phyloP scores from a whole-genome alignment of 2,888 invertebrate species.

The Pasiphila rectangulata region DNA sequence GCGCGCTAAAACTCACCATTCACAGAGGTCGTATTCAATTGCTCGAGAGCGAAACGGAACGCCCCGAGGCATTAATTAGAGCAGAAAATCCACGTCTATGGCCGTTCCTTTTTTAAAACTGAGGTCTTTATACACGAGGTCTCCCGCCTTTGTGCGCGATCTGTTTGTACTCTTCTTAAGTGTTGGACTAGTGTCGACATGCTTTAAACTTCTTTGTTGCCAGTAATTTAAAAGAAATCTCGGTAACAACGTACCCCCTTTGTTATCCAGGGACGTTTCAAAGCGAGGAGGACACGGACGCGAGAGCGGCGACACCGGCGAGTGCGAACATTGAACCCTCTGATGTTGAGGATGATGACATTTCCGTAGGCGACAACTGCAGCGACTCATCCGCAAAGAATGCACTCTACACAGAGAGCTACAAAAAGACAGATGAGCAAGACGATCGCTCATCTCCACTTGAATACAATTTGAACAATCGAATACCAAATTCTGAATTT shows the following conservation, averaged over 20 bases:
- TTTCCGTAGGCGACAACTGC: slow-evolving; percentile 71
- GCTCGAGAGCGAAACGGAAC: slow-evolving; percentile 72
- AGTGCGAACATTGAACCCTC: slow-evolving; percentile 58
- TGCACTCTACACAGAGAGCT: slow-evolving; percentile 33
- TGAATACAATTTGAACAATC: slow-evolving; percentile 53
- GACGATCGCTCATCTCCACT: slow-evolving; percentile 52
- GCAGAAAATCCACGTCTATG: slow-evolving; percentile 72
- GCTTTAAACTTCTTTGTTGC: slow-evolving; percentile 52
- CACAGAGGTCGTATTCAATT: slow-evolving; percentile 70
- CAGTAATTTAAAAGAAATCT: slow-evolving; percentile 39
- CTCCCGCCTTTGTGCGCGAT: slow-evolving; percentile 61
- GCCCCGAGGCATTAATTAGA: slow-evolving; percentile 81
- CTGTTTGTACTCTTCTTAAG: slow-evolving; percentile 59
- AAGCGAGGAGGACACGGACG: slow-evolving; percentile 49
- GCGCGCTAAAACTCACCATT: slow-evolving; percentile 73
- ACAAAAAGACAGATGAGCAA: slow-evolving; percentile 51
- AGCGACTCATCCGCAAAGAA: slow-evolving; percentile 61
- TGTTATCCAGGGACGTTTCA: slow-evolving; percentile 47
- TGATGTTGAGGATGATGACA: slow-evolving; percentile 62
- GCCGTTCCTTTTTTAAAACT: slow-evolving; percentile 74
- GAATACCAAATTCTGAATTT: slow-evolving; percentile 56
- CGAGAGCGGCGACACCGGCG: slow-evolving; percentile 44
- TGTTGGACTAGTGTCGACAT: slow-evolving; percentile 63
- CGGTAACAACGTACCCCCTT: slow-evolving; percentile 28
- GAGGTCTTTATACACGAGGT: slow-evolving; percentile 67